Evolutionary conservation across 2,113 vertebrate species (phyloP).

Genomic region (Ophiodon elongatus): DNA sequence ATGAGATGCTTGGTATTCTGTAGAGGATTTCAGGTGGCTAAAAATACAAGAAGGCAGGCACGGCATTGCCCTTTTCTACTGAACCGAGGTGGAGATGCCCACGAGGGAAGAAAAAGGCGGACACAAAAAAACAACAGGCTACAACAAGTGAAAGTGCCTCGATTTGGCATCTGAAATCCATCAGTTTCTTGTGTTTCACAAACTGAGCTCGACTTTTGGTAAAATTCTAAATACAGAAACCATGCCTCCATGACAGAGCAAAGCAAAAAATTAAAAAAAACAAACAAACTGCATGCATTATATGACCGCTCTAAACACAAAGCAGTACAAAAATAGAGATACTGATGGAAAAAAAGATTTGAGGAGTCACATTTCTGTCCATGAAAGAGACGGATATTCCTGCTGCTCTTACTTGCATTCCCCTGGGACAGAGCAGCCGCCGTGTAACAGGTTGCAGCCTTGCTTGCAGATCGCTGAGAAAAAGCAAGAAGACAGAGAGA

Average conservation of each 20-base stretch:
- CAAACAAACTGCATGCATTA: background rate
- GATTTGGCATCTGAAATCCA: background rate
- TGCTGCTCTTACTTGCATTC: constrained; percentile 91
- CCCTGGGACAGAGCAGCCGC: constrained; percentile 89
- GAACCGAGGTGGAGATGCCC: constrained; percentile 59
- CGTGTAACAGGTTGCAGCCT: constrained; percentile 94
- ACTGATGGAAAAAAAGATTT: background rate
- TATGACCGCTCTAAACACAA: no score
- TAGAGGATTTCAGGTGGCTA: constrained; percentile 65
- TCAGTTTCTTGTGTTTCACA: background rate
- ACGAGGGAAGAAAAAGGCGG: constrained; percentile 43
- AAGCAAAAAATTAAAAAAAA: background rate
- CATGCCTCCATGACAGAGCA: background rate
- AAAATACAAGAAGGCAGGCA: constrained; percentile 67
- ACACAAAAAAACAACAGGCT: constrained; percentile 37
- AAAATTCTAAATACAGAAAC: background rate
- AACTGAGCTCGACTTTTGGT: background rate
- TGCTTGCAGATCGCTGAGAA: constrained; percentile 94
- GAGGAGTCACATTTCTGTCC: background rate
- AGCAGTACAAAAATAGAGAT: background rate
- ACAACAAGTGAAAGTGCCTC: constrained; percentile 42
- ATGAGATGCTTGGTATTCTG: constrained; percentile 75
- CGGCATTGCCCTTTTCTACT: constrained; percentile 59
- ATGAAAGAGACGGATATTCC: background rate
- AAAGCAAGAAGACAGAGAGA: constrained; percentile 32